Evolutionary conservation across 2,797 vertebrate genomes (phyloP).

Genomic region (Borostomias antarcticus): DNA sequence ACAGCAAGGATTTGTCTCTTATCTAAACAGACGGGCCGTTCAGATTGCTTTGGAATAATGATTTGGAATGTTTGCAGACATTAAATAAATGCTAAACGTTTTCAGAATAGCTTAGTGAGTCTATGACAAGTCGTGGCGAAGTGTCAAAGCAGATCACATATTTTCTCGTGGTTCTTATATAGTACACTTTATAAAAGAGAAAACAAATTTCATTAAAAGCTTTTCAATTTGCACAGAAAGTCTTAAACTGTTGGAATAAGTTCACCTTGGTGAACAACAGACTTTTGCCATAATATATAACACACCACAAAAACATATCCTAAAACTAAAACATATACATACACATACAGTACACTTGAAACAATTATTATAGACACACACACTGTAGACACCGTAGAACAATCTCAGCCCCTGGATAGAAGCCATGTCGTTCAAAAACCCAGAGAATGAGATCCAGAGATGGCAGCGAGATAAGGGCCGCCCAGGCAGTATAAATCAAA

Average conservation of each 20-base stretch:
- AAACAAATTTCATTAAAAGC: too few species aligned
- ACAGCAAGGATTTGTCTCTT: too few species aligned
- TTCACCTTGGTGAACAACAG: background rate
- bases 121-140: too few species aligned
- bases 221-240: background rate
- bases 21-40: too few species aligned
- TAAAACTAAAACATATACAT: slow-evolving; percentile 23
- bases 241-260: background rate
- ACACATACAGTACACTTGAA: slow-evolving; percentile 26
- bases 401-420: slow-evolving; percentile 51
- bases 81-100: too few species aligned
- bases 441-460: slow-evolving; percentile 41
- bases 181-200: too few species aligned
- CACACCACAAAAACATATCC: slow-evolving; percentile 1
- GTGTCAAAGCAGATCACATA: too few species aligned
- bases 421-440: slow-evolving; percentile 38
- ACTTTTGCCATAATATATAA: background rate
- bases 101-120: too few species aligned
- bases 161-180: too few species aligned
- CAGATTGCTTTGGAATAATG: too few species aligned
- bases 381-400: slow-evolving; percentile 36
- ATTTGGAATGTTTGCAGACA: too few species aligned
- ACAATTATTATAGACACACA: too few species aligned
- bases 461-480: slow-evolving; percentile 26
- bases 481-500: slow-evolving; percentile 49